Conservation (phyloP, 2,888 invertebrate species). For the Iselma pallidipennis region DNA sequence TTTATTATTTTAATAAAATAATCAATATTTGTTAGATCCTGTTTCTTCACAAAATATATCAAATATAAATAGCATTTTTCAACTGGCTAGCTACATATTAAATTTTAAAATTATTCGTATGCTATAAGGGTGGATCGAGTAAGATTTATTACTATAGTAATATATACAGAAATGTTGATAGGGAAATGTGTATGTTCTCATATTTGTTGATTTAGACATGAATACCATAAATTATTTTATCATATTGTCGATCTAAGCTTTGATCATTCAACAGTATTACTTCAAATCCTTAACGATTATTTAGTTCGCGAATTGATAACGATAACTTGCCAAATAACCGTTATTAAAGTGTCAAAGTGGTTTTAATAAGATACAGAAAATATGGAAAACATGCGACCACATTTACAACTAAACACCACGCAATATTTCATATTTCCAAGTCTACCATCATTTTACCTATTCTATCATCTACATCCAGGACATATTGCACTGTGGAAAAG, state of each 20-base stretch:
- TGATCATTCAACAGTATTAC: not conserved
- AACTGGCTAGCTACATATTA: too few species aligned
- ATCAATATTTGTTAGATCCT: too few species aligned
- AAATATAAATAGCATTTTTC: not conserved
- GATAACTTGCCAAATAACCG: constrained; percentile 48
- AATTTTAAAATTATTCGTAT: not conserved
- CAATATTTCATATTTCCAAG: not conserved
- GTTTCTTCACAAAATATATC: not conserved
- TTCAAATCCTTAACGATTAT: constrained; percentile 16
- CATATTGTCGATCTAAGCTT: not conserved
- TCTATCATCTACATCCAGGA: constrained; percentile 12
- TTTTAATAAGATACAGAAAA: constrained; percentile 48
- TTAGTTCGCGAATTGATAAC: constrained; percentile 35
- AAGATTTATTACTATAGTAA: constrained; percentile 26
- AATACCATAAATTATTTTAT: not conserved
- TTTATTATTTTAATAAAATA: not conserved
- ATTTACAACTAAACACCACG: not conserved
- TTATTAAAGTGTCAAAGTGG: constrained; percentile 51
- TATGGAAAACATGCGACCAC: constrained; percentile 31
- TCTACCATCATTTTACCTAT: constrained; percentile 8
- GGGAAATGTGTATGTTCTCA: too few species aligned
- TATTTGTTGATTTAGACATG: constrained; percentile 5
- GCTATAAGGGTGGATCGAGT: not conserved
- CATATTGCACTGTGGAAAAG: constrained; percentile 18
- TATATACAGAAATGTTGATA: not conserved